These are phyloP conservation scores for Aegithalos caudatus DNA, from an alignment of 2,113 vertebrate genomes.

Conservation along the genomic window DNA sequence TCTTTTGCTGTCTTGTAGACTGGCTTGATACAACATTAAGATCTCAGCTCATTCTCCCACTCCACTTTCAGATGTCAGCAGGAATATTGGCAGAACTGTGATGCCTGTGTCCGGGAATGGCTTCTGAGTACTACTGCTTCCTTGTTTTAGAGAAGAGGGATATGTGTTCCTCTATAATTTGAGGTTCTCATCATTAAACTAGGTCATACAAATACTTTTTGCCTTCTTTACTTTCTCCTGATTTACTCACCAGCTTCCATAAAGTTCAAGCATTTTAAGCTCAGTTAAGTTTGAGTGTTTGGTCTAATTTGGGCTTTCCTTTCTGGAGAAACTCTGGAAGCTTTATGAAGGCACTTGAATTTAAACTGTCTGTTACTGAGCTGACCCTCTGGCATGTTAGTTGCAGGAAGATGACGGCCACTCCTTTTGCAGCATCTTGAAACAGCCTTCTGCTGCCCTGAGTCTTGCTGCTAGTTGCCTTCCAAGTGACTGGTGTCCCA, in stretches of 20 bases:
- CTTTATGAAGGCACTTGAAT: background rate
- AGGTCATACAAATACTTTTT: background rate
- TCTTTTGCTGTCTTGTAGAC: background rate
- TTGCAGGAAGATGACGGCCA: background rate
- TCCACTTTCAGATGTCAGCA: background rate
- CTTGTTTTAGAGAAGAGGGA: background rate
- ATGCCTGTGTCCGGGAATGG: background rate
- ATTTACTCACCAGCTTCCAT: background rate
- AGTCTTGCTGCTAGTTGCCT: background rate
- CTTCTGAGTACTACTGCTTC: background rate
- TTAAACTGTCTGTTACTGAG: background rate
- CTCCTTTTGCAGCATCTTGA: background rate
- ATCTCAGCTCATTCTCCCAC: background rate
- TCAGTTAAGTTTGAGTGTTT: background rate
- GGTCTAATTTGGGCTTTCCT: background rate
- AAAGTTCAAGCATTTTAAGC: background rate
- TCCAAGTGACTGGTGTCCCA: background rate
- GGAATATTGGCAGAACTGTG: background rate
- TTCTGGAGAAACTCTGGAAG: background rate
- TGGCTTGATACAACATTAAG: background rate
- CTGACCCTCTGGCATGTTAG: background rate
- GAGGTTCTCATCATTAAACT: background rate
- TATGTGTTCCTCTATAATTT: background rate
- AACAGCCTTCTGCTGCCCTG: background rate
- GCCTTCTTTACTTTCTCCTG: background rate